Evolutionary conservation across 1,140 invertebrate species (phyloP), one percentile per base, ranked within the genome.

Genomic region (Tetramorium parvispinum): DNA sequence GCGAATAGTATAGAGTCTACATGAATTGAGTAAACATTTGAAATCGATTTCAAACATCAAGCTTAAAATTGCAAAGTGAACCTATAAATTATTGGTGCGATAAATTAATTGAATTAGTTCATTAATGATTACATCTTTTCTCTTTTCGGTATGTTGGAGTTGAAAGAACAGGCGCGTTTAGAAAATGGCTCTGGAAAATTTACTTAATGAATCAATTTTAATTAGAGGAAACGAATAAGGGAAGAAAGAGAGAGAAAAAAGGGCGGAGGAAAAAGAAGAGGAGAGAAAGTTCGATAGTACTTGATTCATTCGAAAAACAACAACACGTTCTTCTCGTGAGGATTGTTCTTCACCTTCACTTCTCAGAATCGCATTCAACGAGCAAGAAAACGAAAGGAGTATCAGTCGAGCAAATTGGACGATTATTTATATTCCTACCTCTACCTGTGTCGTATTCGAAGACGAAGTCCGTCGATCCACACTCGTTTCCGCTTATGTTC

Each of bases 351-450:
- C 37, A 51, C 51, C 53, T 76, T 66, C 13, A 18, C 77, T 13
- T 18, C 49, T 21, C 18, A 71, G 65, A 71, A 57, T 57, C 79
- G 53, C 3, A 61, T 63, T 49, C 68, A 46, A 68, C 16, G 61
- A 32, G 46, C 24, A 75, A 75, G 77, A 46, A 49, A 79, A 66
- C 51, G 81, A 21, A 70, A 70, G 32, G 87, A 63, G 78, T 77
- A 91, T 93, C 89, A 89, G 81, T 86, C 79, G 91, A 88, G 81
- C 91, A 93, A 93, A 93, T 93, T 93, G 91, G 90, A 73, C 77
- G 88, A 93, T 93, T 93, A 92, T 92, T 93, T 93, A 92, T 93
- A 89, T 91, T 88, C 89, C 63, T 75, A 63, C 57, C 61, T 63
- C 86, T 73, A 88, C 76, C 75, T 83, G 76, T 32, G 75, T 65